Percentiles rank a stretch among this genome's conserved stretches.
Conservation (phyloP, 2,113 vertebrate species). For the Lepus europaeus region DNA sequence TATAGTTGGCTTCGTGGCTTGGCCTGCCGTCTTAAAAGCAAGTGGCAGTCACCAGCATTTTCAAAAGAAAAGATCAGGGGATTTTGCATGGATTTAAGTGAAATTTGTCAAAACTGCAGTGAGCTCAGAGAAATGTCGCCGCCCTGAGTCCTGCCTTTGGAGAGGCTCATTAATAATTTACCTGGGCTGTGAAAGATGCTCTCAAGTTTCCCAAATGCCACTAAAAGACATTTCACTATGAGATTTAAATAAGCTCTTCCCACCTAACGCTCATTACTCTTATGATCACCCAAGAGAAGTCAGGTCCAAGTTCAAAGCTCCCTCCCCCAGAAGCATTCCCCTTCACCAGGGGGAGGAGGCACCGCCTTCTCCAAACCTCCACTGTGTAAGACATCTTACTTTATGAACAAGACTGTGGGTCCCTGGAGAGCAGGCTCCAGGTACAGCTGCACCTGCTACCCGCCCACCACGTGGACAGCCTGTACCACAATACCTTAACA, state of each 20-base stretch:
- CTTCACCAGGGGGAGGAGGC: background rate
- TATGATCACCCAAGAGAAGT: background rate
- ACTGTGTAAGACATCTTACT: background rate
- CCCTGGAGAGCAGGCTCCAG: no score
- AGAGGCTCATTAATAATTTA: background rate
- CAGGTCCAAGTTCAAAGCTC: background rate
- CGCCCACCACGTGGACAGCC: background rate
- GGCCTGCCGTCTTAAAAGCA: slow-evolving; percentile 27
- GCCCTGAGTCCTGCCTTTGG: background rate
- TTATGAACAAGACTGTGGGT: background rate
- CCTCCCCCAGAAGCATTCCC: background rate
- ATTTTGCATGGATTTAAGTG: background rate
- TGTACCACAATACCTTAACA: background rate
- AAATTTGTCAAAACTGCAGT: slow-evolving; percentile 11
- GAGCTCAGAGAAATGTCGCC: background rate
- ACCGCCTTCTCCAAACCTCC: background rate
- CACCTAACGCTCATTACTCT: background rate
- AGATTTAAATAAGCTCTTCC: slow-evolving; percentile 2
- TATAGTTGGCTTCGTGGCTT: background rate
- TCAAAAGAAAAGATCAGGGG: slow-evolving; percentile 40
- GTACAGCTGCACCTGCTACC: background rate
- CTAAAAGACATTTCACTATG: background rate
- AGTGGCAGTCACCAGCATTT: slow-evolving; percentile 36
- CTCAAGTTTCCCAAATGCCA: background rate
- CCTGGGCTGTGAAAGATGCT: background rate